A percentile compares a stretch with the other conserved stretches of the same genome.
Evolutionary conservation across 2,888 invertebrate species (phyloP).

Genomic region (Apamea crenata): DNA sequence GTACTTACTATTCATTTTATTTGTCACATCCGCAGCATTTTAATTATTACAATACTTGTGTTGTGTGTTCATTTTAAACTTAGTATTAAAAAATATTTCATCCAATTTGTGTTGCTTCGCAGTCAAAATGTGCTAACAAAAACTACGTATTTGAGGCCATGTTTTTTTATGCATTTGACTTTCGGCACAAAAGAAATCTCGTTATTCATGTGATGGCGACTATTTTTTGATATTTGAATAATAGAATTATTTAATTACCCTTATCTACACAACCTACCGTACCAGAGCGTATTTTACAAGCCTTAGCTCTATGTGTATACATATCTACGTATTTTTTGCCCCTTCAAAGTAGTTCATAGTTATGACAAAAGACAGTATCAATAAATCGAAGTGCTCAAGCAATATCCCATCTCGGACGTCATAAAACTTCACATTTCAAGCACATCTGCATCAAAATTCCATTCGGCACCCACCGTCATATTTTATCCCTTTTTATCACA

Average conservation of each 20-base stretch:
- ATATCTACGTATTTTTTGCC: neutral
- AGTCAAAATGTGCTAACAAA: neutral
- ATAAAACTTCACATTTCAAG: slow-evolving; percentile 58
- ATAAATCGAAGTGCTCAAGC: slow-evolving; percentile 34
- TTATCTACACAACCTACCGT: neutral
- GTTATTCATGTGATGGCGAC: neutral
- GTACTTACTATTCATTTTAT: slow-evolving; percentile 67
- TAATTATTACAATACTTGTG: slow-evolving; percentile 62
- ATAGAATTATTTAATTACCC: neutral
- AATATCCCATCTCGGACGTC: slow-evolving; percentile 27
- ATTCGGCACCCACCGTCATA: slow-evolving; percentile 66
- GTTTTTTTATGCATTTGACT: neutral
- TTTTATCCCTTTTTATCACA: slow-evolving; percentile 81
- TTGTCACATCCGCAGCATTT: slow-evolving; percentile 64
- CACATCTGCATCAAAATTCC: slow-evolving; percentile 61
- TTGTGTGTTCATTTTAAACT: slow-evolving; percentile 35
- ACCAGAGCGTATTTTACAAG: neutral
- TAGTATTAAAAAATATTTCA: slow-evolving; percentile 44
- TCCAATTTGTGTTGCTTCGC: slow-evolving; percentile 7
- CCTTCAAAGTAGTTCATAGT: neutral
- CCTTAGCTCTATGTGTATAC: neutral
- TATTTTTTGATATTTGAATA: neutral
- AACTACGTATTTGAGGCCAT: neutral
- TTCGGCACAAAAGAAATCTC: neutral
- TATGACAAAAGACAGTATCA: slow-evolving; percentile 14